Evolutionary conservation across 2,113 vertebrate genomes (phyloP), one percentile per base, ranked within the genome.

Genomic region (Perca schrenkii): DNA sequence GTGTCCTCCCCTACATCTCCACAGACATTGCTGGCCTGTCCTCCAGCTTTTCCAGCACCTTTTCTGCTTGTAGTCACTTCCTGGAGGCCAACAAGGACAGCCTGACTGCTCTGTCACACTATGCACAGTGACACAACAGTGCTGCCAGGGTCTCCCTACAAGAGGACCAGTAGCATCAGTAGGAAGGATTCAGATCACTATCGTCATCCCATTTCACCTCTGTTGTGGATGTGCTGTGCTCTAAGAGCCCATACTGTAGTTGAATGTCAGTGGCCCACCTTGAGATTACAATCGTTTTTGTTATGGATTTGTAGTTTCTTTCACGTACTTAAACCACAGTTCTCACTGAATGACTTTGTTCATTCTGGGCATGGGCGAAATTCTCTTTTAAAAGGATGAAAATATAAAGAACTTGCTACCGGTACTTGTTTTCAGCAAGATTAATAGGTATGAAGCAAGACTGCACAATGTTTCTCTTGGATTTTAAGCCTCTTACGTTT

Each of bases 1-100:
- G 96, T 7, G 91, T 98, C 61, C 95, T 99, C 74, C 96, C 96
- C 57, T 98, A 98, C 0, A 95, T 99, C 92, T 98, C 98, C 80
- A 97, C 95, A 76, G 97, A 99, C 0, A 97, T 99, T 53, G 94
- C 93, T 0, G 98, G 97, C 34, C 96, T 99, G 25, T 99, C 98
- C 47, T 97, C 97, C 0, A 92, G 93, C 54, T 97, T 97, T 88
- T 97, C 94, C 47, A 94, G 90, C 73, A 95, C 94, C 17, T 97
- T 98, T 1, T 82, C 96, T 6, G 96, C 97, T 73, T 99, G 97
- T 0, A 97, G 97, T 73, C 86, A 86, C 66, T 99, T 97, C 91
- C 96, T 99, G 66, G 81, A 97, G 89, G 94, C 96, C 83, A 99
- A 99, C 91, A 96, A 96, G 78, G 95, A 94, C 3, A 91, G 94